Conservation (phyloP, 2,797 vertebrate genomes). For the Anabas testudineus region DNA sequence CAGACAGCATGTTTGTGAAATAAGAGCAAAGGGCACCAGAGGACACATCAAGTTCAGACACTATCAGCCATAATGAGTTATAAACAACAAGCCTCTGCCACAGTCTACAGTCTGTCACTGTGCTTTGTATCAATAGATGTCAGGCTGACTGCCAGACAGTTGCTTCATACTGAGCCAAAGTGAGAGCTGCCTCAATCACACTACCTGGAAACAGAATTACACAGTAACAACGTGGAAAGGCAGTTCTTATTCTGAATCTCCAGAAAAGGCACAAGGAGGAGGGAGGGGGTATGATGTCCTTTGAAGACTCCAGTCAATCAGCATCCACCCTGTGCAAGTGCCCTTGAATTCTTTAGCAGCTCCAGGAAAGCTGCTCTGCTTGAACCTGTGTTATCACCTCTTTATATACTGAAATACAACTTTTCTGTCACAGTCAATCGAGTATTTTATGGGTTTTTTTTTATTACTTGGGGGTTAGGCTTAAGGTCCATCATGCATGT, state of each 20-base stretch:
- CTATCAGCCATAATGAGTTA: conserved; percentile 54
- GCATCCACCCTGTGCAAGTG: conserved; percentile 14
- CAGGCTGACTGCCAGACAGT: conserved; percentile 51
- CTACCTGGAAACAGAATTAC: conserved; percentile 58
- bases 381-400: conserved; percentile 12
- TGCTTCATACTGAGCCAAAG: conserved; percentile 41
- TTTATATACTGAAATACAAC: not conserved
- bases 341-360: conserved; percentile 24
- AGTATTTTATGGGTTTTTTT: not conserved
- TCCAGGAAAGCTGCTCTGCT: conserved; percentile 1
- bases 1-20: conserved; percentile 21
- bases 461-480: not conserved
- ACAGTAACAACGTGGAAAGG: conserved; percentile 12
- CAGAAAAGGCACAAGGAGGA: not conserved
- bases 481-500: conserved; percentile 1
- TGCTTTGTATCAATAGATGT: conserved; percentile 44
- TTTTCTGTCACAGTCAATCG: not conserved
- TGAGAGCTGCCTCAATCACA: conserved; percentile 44
- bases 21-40: conserved; percentile 41
- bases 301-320: conserved; percentile 21
- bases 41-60: conserved; percentile 62
- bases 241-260: conserved; percentile 24
- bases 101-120: conserved; percentile 40
- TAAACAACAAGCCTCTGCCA: conserved; percentile 40
- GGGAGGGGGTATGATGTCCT: not conserved